Conservation (phyloP, 2,797 vertebrate genomes). For the Bradypus variegatus region DNA sequence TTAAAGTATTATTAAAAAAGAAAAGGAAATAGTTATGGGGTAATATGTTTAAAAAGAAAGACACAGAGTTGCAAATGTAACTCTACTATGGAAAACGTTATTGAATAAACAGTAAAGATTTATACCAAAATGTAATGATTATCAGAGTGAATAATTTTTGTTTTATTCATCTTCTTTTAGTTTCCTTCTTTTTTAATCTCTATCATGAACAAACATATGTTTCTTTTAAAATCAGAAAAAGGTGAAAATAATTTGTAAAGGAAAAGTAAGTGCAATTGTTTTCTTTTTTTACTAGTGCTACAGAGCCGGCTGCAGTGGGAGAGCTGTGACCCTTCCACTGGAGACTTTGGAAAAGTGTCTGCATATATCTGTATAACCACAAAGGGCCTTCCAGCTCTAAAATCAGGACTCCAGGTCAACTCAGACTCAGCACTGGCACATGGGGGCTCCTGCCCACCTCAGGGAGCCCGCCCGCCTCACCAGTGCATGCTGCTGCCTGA, state of each 20-base stretch:
- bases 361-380: accelerated
- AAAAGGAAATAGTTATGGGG: background rate
- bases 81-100: background rate
- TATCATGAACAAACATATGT: background rate
- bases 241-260: background rate
- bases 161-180: no score
- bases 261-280: background rate
- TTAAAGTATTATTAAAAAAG: background rate
- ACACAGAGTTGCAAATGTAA: background rate
- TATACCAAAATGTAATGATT: background rate
- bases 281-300: background rate
- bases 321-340: no score
- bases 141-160: background rate
- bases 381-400: no score
- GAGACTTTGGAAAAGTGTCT: background rate
- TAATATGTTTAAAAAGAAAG: background rate
- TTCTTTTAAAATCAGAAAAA: background rate
- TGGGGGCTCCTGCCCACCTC: background rate
- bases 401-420: background rate
- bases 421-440: no score
- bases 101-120: background rate
- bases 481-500: no score
- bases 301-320: background rate
- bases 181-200: background rate
- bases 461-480: background rate